A percentile compares a stretch with the other conserved stretches of the same genome.
Evolutionary conservation across 1,140 invertebrate genomes (phyloP).

Genomic region (Drosophila leontia): DNA sequence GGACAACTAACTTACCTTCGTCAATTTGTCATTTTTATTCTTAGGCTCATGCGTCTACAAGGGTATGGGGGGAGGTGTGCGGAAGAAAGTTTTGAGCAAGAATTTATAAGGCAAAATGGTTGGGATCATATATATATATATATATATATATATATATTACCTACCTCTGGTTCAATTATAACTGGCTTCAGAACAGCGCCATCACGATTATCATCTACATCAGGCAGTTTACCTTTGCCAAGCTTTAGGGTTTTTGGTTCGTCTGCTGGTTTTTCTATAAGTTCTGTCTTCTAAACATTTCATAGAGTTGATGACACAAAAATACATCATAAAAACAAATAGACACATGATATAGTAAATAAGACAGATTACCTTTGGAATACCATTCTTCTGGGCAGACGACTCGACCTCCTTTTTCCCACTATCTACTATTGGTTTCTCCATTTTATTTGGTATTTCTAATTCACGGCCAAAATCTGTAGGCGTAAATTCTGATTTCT

Average conservation of each 20-base stretch:
- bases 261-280: constrained; percentile 42
- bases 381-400: constrained; percentile 60
- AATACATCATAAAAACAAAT: not conserved
- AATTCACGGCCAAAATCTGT: constrained; percentile 72
- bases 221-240: constrained; percentile 78
- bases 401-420: constrained; percentile 57
- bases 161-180: constrained; percentile 81
- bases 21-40: not conserved
- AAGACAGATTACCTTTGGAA: constrained; percentile 67
- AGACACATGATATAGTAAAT: constrained; percentile 1
- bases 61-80: not conserved
- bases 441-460: constrained; percentile 80
- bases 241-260: constrained; percentile 63
- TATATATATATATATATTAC: not conserved
- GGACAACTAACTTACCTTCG: constrained; percentile 1
- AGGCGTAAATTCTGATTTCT: constrained; percentile 85
- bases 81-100: not conserved
- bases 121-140: not conserved
- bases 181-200: constrained; percentile 72
- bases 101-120: not conserved
- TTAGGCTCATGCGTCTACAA: not conserved
- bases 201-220: constrained; percentile 64
- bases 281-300: constrained; percentile 58
- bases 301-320: constrained; percentile 2
- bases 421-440: constrained; percentile 70